Evolutionary conservation across 2,113 vertebrate genomes (phyloP).

Genomic region (Aix galericulata): DNA sequence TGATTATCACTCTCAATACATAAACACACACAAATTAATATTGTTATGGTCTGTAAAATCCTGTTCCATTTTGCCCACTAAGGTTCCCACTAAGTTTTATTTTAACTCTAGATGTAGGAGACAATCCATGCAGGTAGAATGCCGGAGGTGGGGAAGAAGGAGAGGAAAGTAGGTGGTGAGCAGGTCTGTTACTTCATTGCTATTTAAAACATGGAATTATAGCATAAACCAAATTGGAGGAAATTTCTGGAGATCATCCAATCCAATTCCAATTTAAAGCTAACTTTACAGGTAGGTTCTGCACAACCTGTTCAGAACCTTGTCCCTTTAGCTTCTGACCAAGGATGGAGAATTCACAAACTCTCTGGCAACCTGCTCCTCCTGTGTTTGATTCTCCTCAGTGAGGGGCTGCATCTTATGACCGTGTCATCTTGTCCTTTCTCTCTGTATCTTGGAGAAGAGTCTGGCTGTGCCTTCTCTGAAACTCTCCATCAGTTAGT

Average conservation of each 20-base stretch:
- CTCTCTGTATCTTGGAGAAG: background rate
- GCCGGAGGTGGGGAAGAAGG: background rate
- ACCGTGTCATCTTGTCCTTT: background rate
- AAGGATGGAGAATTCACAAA: background rate
- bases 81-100: background rate
- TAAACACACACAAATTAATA: background rate
- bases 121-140: background rate
- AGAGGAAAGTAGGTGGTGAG: background rate
- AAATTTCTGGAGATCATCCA: background rate
- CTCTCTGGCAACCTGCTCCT: background rate
- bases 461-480: background rate
- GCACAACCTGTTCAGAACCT: background rate
- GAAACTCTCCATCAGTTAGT: accelerated
- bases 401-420: background rate
- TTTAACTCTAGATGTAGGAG: background rate
- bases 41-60: background rate
- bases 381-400: background rate
- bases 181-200: background rate
- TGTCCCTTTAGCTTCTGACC: background rate
- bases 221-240: background rate
- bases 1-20: background rate
- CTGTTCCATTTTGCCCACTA: background rate
- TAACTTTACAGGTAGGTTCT: background rate
- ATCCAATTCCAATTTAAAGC: background rate
- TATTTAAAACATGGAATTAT: background rate